Evolutionary conservation across 2,113 vertebrate species (phyloP).

Genomic region (Polypterus senegalus): DNA sequence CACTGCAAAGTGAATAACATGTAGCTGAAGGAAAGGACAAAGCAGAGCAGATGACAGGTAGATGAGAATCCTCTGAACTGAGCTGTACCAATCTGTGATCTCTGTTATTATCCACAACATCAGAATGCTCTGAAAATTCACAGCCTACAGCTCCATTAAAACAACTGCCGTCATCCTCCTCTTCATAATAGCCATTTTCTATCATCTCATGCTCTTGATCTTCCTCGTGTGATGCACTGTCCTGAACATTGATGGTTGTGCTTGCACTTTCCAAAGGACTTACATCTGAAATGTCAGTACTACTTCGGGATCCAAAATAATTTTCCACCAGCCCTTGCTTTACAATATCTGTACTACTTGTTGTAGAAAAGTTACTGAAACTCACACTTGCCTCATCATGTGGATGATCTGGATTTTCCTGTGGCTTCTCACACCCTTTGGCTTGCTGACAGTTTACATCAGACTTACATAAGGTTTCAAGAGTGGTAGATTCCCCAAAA

Average conservation of each 20-base stretch:
- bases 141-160: constrained; percentile 51
- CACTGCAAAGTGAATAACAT: constrained; percentile 52
- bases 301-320: constrained; percentile 81
- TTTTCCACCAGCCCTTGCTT: constrained; percentile 91
- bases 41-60: constrained; percentile 42
- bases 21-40: constrained; percentile 49
- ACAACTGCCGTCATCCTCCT: constrained; percentile 54
- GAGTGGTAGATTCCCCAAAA: constrained; percentile 27
- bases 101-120: constrained; percentile 28
- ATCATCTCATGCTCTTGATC: constrained; percentile 84
- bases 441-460: constrained; percentile 19
- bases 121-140: constrained; percentile 28
- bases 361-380: constrained; percentile 42
- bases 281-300: constrained; percentile 65
- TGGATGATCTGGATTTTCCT: constrained; percentile 34
- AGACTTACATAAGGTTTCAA: constrained; percentile 33
- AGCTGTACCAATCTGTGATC: constrained; percentile 36
- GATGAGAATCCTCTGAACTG: constrained; percentile 30
- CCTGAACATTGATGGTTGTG: constrained; percentile 37
- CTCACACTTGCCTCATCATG: constrained; percentile 46
- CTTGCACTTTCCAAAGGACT: constrained; percentile 55
- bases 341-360: constrained; percentile 76
- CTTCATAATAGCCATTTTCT: constrained; percentile 92
- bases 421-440: constrained; percentile 17
- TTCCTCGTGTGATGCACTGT: constrained; percentile 35